These are phyloP conservation scores for Orycteropus afer DNA, from an alignment of 2,113 vertebrate genomes.

Conservation along the genomic window DNA sequence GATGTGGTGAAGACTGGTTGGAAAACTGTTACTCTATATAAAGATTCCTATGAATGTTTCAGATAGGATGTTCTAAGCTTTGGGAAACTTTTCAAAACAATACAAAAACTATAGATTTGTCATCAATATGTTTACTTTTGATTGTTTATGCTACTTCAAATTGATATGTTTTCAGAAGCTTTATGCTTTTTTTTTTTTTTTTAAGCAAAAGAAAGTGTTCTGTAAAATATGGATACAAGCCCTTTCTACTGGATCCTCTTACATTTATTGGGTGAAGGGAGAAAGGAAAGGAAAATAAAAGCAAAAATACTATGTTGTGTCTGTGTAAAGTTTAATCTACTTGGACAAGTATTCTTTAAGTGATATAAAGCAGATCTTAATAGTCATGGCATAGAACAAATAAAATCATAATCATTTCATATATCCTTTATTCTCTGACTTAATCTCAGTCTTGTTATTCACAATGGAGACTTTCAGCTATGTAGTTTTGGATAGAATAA, in stretches of 20 bases:
- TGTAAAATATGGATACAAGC: background rate
- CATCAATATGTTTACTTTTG: background rate
- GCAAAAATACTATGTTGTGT: background rate
- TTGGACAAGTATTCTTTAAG: slow-evolving; percentile 37
- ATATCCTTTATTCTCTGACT: slow-evolving; percentile 21
- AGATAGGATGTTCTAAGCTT: background rate
- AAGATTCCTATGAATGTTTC: background rate
- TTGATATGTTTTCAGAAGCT: slow-evolving; percentile 20
- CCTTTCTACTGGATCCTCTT: slow-evolving; percentile 5
- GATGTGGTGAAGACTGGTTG: background rate
- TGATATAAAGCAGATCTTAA: slow-evolving; percentile 16
- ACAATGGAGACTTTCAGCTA: slow-evolving; percentile 36
- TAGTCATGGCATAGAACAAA: background rate
- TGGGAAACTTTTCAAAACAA: background rate
- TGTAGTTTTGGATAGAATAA: slow-evolving; percentile 27
- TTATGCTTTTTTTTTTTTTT: background rate
- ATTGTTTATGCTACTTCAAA: background rate
- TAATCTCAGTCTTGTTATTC: slow-evolving; percentile 47
- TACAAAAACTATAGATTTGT: background rate
- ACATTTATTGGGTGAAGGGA: background rate
- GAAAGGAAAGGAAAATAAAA: slow-evolving; percentile 20
- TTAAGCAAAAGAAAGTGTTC: slow-evolving; percentile 10
- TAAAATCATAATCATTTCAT: background rate
- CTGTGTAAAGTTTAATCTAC: slow-evolving; percentile 16
- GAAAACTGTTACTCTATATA: background rate